Conservation (phyloP, 2,797 vertebrate species). For the Sphenodon punctatus region DNA sequence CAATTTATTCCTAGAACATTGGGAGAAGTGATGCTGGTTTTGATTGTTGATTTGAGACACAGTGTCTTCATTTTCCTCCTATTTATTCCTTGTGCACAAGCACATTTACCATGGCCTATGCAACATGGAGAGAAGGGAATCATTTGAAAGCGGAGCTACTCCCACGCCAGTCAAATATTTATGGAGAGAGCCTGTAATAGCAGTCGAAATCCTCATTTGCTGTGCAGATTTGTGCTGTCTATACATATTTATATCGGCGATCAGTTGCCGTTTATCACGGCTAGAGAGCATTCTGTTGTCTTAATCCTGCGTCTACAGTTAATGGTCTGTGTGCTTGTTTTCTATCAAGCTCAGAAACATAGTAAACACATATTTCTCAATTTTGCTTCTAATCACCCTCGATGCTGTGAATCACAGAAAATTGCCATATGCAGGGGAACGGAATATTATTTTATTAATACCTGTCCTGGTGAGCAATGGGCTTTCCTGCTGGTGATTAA, state of each 20-base stretch:
- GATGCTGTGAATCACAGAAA: slow-evolving; percentile 7
- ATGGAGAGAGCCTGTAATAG: not conserved
- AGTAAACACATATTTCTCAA: slow-evolving; percentile 49
- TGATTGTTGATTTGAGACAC: not conserved
- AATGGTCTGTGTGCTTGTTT: slow-evolving; percentile 48
- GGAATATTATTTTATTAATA: not conserved
- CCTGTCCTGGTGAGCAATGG: not conserved
- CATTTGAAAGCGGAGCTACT: not conserved
- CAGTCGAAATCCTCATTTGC: not conserved
- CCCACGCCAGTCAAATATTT: not conserved
- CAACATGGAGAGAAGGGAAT: not conserved
- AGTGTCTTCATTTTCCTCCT: not conserved
- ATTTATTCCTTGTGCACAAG: not conserved
- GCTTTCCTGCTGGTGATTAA: not conserved
- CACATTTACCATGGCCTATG: not conserved
- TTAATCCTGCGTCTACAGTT: slow-evolving; percentile 44
- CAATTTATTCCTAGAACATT: not conserved
- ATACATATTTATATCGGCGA: not conserved
- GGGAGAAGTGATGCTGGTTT: not conserved
- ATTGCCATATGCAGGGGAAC: not conserved
- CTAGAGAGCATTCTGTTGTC: slow-evolving; percentile 44
- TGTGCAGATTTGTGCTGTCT: slow-evolving; percentile 19
- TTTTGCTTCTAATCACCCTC: slow-evolving; percentile 9
- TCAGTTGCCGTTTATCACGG: slow-evolving; percentile 30
- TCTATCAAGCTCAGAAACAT: slow-evolving; percentile 14